phyloP scores from a whole-genome alignment of 2,113 vertebrate species.

The Pituophis catenifer region DNA sequence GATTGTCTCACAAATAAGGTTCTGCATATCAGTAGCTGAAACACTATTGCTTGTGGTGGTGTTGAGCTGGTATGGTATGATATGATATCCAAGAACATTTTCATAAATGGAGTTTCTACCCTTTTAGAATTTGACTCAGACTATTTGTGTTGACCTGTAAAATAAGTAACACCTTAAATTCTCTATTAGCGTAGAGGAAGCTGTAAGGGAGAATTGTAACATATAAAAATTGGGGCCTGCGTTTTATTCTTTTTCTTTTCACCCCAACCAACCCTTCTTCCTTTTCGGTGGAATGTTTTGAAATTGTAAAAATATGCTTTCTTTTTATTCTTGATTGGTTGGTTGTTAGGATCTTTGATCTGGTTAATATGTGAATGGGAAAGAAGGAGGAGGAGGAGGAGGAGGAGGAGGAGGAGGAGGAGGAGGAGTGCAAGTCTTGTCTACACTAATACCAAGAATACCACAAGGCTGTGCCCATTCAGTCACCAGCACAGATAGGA shows the following conservation, averaged over 20 bases:
- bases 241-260: neutral
- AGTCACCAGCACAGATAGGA: neutral
- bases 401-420: no score
- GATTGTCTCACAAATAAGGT: neutral
- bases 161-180: neutral
- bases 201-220: neutral
- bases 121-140: neutral
- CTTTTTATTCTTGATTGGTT: neutral
- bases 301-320: neutral
- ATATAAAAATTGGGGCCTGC: neutral
- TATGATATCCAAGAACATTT: neutral
- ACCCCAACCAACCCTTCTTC: neutral
- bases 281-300: neutral
- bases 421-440: no score
- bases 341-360: neutral
- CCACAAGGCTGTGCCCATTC: neutral
- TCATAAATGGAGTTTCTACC: neutral
- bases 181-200: neutral
- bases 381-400: no score
- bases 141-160: neutral
- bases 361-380: neutral
- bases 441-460: neutral
- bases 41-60: neutral
- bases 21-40: neutral
- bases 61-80: neutral